Evolutionary conservation across 2,888 invertebrate species (phyloP).

Genomic region (Xanthia togata): DNA sequence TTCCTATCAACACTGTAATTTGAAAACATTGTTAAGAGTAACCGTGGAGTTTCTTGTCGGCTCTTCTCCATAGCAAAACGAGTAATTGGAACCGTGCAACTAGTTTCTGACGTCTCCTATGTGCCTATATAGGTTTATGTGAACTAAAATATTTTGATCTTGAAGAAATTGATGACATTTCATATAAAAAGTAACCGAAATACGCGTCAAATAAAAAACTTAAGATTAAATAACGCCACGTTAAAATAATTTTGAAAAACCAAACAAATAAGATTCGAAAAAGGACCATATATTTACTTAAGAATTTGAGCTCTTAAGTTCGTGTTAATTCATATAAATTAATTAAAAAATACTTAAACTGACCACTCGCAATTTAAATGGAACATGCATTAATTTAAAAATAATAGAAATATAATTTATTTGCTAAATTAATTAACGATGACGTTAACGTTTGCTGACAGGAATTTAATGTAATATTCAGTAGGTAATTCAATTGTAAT

Average conservation of each 20-base stretch:
- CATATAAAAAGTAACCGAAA: neutral
- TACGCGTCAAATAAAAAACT: no score
- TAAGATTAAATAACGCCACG: neutral
- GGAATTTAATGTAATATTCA: slow-evolving; percentile 6
- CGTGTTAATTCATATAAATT: slow-evolving; percentile 43
- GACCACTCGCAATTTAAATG: slow-evolving; percentile 15
- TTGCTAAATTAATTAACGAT: slow-evolving; percentile 6
- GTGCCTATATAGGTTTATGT: neutral
- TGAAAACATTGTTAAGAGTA: neutral
- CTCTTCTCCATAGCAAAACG: neutral
- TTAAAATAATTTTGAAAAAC: slow-evolving; percentile 3
- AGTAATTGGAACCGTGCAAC: neutral
- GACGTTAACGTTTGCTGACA: slow-evolving; percentile 5
- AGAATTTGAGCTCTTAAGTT: slow-evolving; percentile 24
- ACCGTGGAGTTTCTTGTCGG: neutral
- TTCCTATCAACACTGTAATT: neutral
- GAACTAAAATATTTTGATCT: neutral
- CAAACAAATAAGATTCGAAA: neutral
- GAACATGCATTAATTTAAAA: slow-evolving; percentile 33
- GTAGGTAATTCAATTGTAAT: slow-evolving; percentile 9
- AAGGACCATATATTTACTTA: neutral
- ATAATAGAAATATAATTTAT: no score
- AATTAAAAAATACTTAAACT: slow-evolving; percentile 27
- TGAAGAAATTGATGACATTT: neutral
- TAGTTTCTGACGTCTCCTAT: neutral